A percentile compares a stretch with the other conserved stretches of the same genome.
phyloP scores from a whole-genome alignment of 2,113 vertebrate genomes.

The Phrynocephalus versicolor region DNA sequence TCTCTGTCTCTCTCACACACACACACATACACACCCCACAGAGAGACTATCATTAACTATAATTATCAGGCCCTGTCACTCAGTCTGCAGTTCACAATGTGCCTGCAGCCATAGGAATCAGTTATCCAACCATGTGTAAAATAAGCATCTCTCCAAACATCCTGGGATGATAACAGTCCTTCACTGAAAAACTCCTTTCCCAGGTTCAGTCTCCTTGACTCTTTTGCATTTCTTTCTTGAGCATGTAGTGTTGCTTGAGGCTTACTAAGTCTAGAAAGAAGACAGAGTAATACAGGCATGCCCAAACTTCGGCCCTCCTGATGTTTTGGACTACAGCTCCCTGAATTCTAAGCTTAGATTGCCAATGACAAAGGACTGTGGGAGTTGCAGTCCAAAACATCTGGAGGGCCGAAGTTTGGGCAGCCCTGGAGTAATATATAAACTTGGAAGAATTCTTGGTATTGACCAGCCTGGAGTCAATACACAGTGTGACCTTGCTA shows the following conservation, averaged over 20 bases:
- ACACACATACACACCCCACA: slow-evolving; percentile 58
- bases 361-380: too few relatives aligned
- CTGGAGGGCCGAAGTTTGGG: too few relatives aligned
- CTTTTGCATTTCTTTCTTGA: not conserved
- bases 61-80: slow-evolving; percentile 71
- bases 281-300: too few relatives aligned
- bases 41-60: slow-evolving; percentile 70
- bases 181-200: not conserved
- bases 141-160: slow-evolving; percentile 70
- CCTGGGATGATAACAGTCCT: slow-evolving; percentile 65
- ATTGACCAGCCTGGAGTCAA: not conserved
- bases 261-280: not conserved
- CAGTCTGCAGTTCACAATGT: slow-evolving; percentile 66
- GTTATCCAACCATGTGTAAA: slow-evolving; percentile 56
- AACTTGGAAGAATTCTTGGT: not conserved
- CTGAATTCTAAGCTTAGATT: too few relatives aligned
- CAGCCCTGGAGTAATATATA: too few relatives aligned
- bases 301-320: too few relatives aligned
- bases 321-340: too few relatives aligned
- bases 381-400: too few relatives aligned
- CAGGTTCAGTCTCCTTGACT: not conserved
- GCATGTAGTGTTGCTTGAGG: not conserved
- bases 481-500: slow-evolving; percentile 3
- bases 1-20: too few relatives aligned
- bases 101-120: slow-evolving; percentile 66